phyloP scores from a whole-genome alignment of 2,888 invertebrate genomes.

The Cataglyphis livida region DNA sequence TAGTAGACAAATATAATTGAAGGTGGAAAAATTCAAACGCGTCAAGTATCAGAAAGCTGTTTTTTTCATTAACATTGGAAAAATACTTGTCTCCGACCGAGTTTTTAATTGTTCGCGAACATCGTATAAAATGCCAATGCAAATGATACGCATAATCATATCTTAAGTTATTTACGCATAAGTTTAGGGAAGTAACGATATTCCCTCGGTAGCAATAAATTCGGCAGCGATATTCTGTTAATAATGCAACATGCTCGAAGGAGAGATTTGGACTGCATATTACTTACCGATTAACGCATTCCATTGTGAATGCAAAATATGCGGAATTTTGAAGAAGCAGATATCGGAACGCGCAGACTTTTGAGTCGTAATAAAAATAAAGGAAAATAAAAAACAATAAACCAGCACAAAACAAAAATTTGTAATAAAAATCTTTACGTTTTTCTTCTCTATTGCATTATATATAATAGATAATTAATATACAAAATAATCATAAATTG shows the following conservation, averaged over 20 bases:
- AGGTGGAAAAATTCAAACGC: slow-evolving; percentile 21
- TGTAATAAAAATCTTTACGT: too few relatives aligned
- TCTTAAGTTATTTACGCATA: neutral
- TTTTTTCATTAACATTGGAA: slow-evolving; percentile 17
- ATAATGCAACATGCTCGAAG: slow-evolving; percentile 6
- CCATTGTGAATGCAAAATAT: slow-evolving; percentile 32
- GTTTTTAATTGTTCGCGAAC: neutral
- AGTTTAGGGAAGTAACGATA: neutral
- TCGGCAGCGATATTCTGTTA: slow-evolving; percentile 11
- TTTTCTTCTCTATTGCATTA: too few relatives aligned
- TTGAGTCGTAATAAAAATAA: slow-evolving; percentile 15
- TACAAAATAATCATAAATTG: neutral
- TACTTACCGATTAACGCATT: slow-evolving; percentile 13
- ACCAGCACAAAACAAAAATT: too few relatives aligned
- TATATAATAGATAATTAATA: too few relatives aligned
- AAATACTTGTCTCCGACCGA: neutral
- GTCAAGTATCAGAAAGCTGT: neutral
- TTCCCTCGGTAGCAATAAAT: slow-evolving; percentile 2
- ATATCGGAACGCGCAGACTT: slow-evolving; percentile 14
- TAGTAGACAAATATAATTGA: slow-evolving; percentile 3
- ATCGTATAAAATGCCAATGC: neutral
- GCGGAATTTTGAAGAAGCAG: neutral
- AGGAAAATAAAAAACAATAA: neutral
- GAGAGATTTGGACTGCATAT: slow-evolving; percentile 8
- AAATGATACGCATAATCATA: neutral